A percentile compares a stretch with the other conserved stretches of the same genome.
phyloP scores from a whole-genome alignment of 2,888 invertebrate species.

The Anthoptus insignis region DNA sequence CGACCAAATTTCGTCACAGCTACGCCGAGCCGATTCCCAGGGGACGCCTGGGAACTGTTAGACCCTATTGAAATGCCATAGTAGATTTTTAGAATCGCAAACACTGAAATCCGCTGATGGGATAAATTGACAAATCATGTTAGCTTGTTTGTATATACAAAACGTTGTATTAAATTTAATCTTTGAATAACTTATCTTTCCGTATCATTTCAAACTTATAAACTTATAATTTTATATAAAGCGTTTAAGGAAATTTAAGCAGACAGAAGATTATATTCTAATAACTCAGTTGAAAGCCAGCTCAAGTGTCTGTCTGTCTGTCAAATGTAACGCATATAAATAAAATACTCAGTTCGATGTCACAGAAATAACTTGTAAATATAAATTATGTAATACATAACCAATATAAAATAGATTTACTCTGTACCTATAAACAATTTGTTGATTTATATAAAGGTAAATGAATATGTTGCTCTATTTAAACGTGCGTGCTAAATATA shows the following conservation, averaged over 20 bases:
- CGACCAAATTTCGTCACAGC: slow-evolving; percentile 87
- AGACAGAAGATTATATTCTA: slow-evolving; percentile 18
- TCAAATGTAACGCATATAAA: slow-evolving; percentile 50
- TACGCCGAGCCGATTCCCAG: slow-evolving; percentile 89
- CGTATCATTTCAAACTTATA: neutral
- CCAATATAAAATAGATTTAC: slow-evolving; percentile 39
- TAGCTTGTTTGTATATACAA: slow-evolving; percentile 19
- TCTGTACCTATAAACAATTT: slow-evolving; percentile 33
- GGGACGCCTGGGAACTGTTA: slow-evolving; percentile 79
- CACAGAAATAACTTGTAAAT: slow-evolving; percentile 69
- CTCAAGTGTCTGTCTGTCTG: slow-evolving; percentile 28
- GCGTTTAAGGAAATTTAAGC: slow-evolving; percentile 1
- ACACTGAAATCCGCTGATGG: slow-evolving; percentile 5
- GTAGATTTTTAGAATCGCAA: slow-evolving; percentile 61
- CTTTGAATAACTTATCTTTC: slow-evolving; percentile 24
- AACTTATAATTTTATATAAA: neutral
- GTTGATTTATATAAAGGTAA: slow-evolving; percentile 14
- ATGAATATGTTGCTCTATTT: slow-evolving; percentile 24
- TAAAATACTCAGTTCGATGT: slow-evolving; percentile 67
- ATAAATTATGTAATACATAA: slow-evolving; percentile 58
- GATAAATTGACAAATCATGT: neutral
- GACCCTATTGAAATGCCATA: slow-evolving; percentile 85
- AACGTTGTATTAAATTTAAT: slow-evolving; percentile 9
- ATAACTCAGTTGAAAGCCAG: slow-evolving; percentile 7
- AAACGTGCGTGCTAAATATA: slow-evolving; percentile 20